phyloP scores from a whole-genome alignment of 1,140 invertebrate species.

The Drosophila punjabiensis region DNA sequence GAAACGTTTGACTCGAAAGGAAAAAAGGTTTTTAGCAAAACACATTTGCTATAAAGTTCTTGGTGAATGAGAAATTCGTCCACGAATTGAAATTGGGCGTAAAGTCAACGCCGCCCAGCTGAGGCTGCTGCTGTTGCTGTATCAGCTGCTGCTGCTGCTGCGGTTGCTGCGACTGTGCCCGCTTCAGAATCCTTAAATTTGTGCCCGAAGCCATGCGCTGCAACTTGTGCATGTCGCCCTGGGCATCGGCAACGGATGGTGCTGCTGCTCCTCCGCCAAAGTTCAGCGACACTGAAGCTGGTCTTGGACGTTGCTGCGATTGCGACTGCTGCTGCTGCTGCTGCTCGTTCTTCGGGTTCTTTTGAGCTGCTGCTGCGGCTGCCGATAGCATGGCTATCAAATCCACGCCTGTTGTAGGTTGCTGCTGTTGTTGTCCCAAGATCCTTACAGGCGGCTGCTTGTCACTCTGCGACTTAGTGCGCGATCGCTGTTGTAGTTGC shows the following conservation, averaged over 20 bases:
- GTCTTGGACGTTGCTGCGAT: conserved; percentile 66
- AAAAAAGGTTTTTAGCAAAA: conserved; percentile 74
- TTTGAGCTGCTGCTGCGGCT: conserved; percentile 70
- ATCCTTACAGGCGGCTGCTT: conserved; percentile 54
- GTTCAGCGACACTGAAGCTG: conserved; percentile 77
- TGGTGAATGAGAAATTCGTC: conserved; percentile 85
- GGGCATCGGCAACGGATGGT: conserved; percentile 24
- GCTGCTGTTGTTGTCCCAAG: conserved; percentile 44
- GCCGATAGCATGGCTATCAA: conserved; percentile 73
- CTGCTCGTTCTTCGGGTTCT: conserved; percentile 51
- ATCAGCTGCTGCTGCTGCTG: conserved; percentile 35
- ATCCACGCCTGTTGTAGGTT: conserved; percentile 67
- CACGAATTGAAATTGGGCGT: conserved; percentile 83
- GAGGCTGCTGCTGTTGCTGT: conserved; percentile 33
- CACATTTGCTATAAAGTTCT: conserved; percentile 85
- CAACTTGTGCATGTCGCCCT: conserved; percentile 54
- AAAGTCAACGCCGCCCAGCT: conserved; percentile 40
- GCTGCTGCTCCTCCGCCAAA: conserved; percentile 41
- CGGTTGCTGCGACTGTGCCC: conserved; percentile 67
- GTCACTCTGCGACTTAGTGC: conserved; percentile 66
- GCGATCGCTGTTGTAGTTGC: conserved; percentile 58
- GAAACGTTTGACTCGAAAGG: background rate
- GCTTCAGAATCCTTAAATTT: conserved; percentile 71
- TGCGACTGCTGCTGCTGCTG: conserved; percentile 26
- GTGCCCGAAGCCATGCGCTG: conserved; percentile 81